Conservation (phyloP, 2,797 vertebrate species). For the Gambelia wislizenii region DNA sequence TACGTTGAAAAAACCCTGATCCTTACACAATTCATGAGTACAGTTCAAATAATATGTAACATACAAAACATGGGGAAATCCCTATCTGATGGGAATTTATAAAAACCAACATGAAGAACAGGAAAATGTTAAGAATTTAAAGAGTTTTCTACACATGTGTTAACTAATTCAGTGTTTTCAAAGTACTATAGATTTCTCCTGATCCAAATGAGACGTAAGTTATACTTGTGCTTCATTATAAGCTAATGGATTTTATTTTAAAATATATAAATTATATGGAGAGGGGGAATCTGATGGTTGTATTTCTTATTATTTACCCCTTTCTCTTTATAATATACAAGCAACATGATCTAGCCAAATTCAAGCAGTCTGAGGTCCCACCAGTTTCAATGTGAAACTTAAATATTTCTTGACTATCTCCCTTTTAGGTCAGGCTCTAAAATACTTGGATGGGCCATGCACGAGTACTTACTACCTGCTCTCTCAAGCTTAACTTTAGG, state of each 20-base stretch:
- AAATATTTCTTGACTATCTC: background rate
- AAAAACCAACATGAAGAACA: slow-evolving; percentile 55
- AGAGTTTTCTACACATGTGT: slow-evolving; percentile 62
- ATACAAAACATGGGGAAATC: background rate
- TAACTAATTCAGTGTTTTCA: slow-evolving; percentile 23
- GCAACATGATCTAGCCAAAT: background rate
- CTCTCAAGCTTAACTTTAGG: slow-evolving; percentile 55
- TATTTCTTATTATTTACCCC: slow-evolving; percentile 47
- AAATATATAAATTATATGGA: background rate
- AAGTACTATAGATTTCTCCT: slow-evolving; percentile 59
- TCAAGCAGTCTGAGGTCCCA: background rate
- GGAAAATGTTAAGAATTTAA: slow-evolving; percentile 70
- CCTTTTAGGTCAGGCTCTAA: background rate
- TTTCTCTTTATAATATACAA: slow-evolving; percentile 57
- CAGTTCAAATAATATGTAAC: background rate
- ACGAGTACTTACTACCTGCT: slow-evolving; percentile 69
- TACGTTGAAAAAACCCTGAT: background rate
- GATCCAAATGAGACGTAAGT: slow-evolving; percentile 60
- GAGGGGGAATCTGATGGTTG: too few relatives aligned
- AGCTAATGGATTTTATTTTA: background rate
- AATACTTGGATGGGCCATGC: background rate
- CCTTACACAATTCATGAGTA: background rate
- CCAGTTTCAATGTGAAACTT: background rate
- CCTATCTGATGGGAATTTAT: slow-evolving; percentile 22
- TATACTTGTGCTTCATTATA: slow-evolving; percentile 44